These are phyloP conservation scores for Leucophenga varia DNA, from an alignment of 1,140 invertebrate genomes.

Conservation along the genomic window DNA sequence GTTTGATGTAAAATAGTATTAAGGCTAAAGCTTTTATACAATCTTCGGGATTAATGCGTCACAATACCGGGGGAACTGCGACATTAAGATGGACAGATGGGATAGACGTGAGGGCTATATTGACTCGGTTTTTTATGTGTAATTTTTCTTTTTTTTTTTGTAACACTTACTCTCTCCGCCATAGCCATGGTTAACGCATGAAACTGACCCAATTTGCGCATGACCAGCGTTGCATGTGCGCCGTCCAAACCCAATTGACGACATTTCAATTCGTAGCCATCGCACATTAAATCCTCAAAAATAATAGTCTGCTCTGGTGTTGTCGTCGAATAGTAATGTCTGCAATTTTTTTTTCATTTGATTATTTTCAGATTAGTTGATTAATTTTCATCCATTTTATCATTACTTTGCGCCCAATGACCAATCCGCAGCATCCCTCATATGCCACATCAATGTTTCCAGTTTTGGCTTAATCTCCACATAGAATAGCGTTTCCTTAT, in stretches of 20 bases:
- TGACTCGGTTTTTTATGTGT: too few relatives aligned
- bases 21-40: too few relatives aligned
- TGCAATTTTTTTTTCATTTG: constrained; percentile 5
- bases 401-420: constrained; percentile 37
- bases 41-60: too few relatives aligned
- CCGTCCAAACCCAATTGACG: constrained; percentile 42
- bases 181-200: constrained; percentile 49
- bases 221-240: constrained; percentile 29
- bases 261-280: constrained; percentile 43
- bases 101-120: too few relatives aligned
- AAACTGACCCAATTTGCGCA: constrained; percentile 43
- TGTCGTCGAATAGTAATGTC: constrained; percentile 57
- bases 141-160: too few relatives aligned
- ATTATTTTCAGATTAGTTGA: too few relatives aligned
- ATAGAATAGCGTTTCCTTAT: constrained; percentile 46
- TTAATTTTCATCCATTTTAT: not conserved
- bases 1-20: too few relatives aligned
- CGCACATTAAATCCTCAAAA: constrained; percentile 37
- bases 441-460: constrained; percentile 42
- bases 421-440: constrained; percentile 8
- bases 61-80: too few relatives aligned
- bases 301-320: constrained; percentile 46
- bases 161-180: constrained; percentile 14
- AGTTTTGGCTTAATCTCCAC: constrained; percentile 42
- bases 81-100: too few relatives aligned